phyloP scores from a whole-genome alignment of 2,888 invertebrate species.

The Cartodere bifasciata region DNA sequence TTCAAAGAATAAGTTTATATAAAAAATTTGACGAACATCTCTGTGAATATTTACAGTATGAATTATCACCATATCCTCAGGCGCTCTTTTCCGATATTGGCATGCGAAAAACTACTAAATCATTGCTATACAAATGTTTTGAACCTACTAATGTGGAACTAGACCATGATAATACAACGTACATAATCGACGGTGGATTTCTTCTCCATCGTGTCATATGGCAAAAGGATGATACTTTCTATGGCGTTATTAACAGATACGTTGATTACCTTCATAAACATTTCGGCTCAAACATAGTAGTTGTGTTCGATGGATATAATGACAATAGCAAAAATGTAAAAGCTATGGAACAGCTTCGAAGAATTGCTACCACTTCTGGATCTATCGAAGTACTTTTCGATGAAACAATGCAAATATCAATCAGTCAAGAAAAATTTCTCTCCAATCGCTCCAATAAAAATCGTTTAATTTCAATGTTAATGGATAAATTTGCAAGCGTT shows the following conservation, averaged over 20 bases:
- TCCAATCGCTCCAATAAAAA: conserved; percentile 1
- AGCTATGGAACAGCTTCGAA: conserved; percentile 17
- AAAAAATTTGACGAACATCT: conserved; percentile 20
- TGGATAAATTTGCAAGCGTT: conserved; percentile 25
- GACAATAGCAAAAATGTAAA: conserved; percentile 14
- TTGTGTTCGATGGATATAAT: conserved; percentile 21
- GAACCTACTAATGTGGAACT: conserved; percentile 10
- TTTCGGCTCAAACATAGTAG: conserved; percentile 14
- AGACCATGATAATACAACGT: conserved; percentile 12
- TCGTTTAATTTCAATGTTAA: conserved; percentile 19
- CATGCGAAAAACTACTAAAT: conserved; percentile 17
- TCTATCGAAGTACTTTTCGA: conserved; percentile 15
- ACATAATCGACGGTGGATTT: conserved; percentile 23
- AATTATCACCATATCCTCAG: conserved; percentile 17
- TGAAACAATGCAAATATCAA: conserved; percentile 5
- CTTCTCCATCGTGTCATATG: conserved; percentile 22
- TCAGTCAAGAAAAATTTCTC: conserved; percentile 3
- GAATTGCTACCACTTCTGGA: conserved; percentile 11
- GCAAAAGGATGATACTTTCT: conserved; percentile 15
- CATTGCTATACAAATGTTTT: conserved; percentile 13
- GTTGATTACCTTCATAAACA: conserved; percentile 17
- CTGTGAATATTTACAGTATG: conserved; percentile 16
- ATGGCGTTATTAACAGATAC: conserved; percentile 16
- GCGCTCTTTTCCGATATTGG: conserved; percentile 15
- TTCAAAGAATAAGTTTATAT: conserved; percentile 18